Base-by-base conservation (phyloP, 2,888 invertebrate genomes). In the Drosophila mercatorum region DNA sequence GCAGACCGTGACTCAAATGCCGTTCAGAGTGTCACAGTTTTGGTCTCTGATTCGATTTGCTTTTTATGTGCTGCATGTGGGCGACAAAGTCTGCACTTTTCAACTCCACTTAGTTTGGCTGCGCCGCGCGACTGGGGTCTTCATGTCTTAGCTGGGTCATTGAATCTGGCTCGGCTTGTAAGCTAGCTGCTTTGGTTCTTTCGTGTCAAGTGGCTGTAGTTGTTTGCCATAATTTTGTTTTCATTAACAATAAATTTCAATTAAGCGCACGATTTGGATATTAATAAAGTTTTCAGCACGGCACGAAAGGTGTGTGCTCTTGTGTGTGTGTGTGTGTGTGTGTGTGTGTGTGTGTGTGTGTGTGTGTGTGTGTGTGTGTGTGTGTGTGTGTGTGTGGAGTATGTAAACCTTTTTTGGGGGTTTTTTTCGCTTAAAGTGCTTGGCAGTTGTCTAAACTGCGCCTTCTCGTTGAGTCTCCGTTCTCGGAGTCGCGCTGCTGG, bases 231-330 rank as follows among this genome's bases (percentile, higher is more conserved):
- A 83, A 81, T 81, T 86, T 83, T 68, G 72, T 75, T 79, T 84
- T 86, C 81, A 84, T 84, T 80, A 88, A 84, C 81, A 81, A 90
- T 90, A 88, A 88, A 90, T 90, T 84, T 89, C 89, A 87, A 88
- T 90, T 90, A 88, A 77, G 79, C 77, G 63, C 88, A 88, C 90
- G 88, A 81, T 90, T 90, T 89, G 74, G 68, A 72, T 83, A 76
- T 89, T 84, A 87, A 89, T 87, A 82, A 87, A 83, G 81, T 84
- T 87, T 83, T 87, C 84, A 79, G 70, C 22, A 22, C 83, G 74
- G 81, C 85, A 88, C 81, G 79, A 83, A 77, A 76, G 17, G 36
- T 40, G 26, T 56, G 31, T 43, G 53, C n/a, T n/a, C n/a, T n/a
- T 17, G 17, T 17, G 17, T 17, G 17, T 17, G 17, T 17, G 17